Percentiles rank a stretch among this genome's conserved stretches.
Evolutionary conservation across 1,140 invertebrate genomes (phyloP).

Genomic region (Triops longicaudatus): DNA sequence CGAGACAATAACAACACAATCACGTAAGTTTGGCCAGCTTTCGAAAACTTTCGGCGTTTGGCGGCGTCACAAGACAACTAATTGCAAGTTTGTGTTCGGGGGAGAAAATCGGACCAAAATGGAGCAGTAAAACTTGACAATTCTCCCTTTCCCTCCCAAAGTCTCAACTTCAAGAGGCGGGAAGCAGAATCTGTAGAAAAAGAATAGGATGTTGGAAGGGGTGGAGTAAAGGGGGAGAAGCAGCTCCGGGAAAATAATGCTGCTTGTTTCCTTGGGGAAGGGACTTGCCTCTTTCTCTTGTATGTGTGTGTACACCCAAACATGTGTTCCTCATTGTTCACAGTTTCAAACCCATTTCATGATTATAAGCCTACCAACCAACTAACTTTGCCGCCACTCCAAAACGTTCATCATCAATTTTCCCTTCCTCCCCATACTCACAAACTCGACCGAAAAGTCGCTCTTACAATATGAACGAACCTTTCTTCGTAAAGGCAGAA

Average conservation of each 20-base stretch:
- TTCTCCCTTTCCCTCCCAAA: background rate
- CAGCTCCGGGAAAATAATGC: background rate
- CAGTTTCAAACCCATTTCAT: background rate
- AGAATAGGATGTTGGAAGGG: background rate
- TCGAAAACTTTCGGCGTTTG: background rate
- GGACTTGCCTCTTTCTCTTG: background rate
- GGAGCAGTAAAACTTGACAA: slow-evolving; percentile 5
- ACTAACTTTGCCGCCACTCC: background rate
- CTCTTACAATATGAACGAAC: background rate
- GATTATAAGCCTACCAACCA: background rate
- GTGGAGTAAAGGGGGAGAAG: background rate
- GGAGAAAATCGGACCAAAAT: background rate
- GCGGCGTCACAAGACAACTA: background rate
- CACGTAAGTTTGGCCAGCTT: background rate
- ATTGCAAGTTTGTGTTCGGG: background rate
- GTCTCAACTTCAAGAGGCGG: too few relatives aligned
- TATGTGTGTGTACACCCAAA: background rate
- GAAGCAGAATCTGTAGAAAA: background rate
- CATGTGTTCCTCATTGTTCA: slow-evolving; percentile 15
- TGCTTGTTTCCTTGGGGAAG: background rate
- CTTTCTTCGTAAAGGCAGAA: too few relatives aligned
- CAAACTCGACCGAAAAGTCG: background rate
- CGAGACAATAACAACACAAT: background rate
- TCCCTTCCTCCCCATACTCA: background rate
- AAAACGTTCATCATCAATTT: background rate